Evolutionary conservation across 2,888 invertebrate species (phyloP).

Genomic region (Ptychoptera contaminata): DNA sequence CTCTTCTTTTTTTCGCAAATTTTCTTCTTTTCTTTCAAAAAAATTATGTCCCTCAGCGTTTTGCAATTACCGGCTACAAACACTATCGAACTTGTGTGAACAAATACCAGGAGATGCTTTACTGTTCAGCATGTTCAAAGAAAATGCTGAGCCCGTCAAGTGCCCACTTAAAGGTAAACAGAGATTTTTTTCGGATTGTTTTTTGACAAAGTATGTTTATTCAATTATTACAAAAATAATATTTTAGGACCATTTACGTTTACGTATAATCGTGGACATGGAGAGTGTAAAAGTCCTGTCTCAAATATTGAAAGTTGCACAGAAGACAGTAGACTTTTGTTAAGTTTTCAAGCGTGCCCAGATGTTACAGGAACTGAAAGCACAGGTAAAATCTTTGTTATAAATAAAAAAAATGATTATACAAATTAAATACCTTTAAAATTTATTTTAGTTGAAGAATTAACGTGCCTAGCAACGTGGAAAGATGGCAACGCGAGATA

Average conservation of each 20-base stretch:
- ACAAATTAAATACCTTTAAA: neutral
- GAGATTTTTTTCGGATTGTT: neutral
- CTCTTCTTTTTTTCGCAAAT: conserved; percentile 7
- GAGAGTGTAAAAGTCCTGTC: conserved; percentile 75
- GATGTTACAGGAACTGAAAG: conserved; percentile 83
- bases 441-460: conserved; percentile 65
- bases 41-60: conserved; percentile 31
- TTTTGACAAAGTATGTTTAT: too few species aligned
- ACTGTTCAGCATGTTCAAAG: conserved; percentile 78
- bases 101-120: conserved; percentile 80
- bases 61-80: conserved; percentile 38
- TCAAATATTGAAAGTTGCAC: conserved; percentile 91
- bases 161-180: conserved; percentile 52
- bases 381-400: conserved; percentile 57
- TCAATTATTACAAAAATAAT: conserved; percentile 24
- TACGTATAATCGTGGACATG: conserved; percentile 82
- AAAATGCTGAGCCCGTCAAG: conserved; percentile 72
- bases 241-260: conserved; percentile 74
- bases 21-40: conserved; percentile 19
- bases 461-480: conserved; percentile 84
- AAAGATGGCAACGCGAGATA: conserved; percentile 86
- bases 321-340: conserved; percentile 73
- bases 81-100: conserved; percentile 65
- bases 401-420: too few species aligned
- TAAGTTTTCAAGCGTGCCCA: conserved; percentile 88